Evolutionary conservation across 2,797 vertebrate genomes (phyloP).

Genomic region (Catharus ustulatus): DNA sequence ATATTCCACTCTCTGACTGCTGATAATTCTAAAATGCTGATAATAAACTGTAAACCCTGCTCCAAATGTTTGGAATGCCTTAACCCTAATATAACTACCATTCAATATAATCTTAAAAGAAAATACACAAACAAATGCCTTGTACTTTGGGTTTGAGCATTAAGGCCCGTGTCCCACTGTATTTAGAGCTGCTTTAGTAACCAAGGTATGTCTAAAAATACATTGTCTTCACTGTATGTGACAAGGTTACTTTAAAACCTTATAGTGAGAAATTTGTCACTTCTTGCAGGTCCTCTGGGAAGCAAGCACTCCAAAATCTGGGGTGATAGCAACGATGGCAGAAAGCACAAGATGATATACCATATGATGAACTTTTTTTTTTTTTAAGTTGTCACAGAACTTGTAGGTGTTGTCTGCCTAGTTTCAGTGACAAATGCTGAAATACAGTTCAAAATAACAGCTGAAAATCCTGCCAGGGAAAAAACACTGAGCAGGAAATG

Average conservation of each 20-base stretch:
- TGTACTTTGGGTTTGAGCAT: not conserved
- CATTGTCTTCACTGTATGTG: not conserved
- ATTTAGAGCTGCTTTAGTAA: slow-evolving; percentile 5
- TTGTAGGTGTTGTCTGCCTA: not conserved
- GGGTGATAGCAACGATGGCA: not conserved
- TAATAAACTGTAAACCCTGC: not conserved
- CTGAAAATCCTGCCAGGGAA: not conserved
- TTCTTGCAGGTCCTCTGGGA: not conserved
- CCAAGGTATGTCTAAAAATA: not conserved
- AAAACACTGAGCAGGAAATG: not conserved
- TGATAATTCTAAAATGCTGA: not conserved
- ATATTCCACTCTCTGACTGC: not conserved
- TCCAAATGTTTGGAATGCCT: not conserved
- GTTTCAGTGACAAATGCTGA: not conserved
- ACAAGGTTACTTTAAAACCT: not conserved
- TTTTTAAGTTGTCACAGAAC: not conserved
- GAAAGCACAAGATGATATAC: not conserved
- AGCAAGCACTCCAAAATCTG: not conserved
- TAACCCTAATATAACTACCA: not conserved
- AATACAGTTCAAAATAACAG: not conserved
- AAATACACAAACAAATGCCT: not conserved
- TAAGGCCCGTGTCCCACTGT: not conserved
- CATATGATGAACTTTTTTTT: not conserved
- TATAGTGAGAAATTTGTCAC: not conserved
- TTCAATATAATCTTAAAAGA: not conserved